Evolutionary conservation across 92 coral and sea anemone species (phyloP).

Genomic region (Desmophyllum pertusum): DNA sequence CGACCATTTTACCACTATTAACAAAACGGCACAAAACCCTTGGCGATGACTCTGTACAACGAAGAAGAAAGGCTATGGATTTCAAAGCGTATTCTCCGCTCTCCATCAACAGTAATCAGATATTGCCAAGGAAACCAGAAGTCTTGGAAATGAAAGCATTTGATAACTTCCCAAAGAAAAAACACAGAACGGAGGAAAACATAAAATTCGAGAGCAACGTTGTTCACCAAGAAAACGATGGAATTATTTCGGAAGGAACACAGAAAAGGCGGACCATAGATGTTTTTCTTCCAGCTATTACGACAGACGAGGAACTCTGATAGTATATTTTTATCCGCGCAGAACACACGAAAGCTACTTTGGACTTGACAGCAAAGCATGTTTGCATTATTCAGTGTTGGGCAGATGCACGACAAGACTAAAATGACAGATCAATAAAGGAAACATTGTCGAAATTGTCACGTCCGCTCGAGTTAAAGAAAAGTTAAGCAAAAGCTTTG

Average conservation of each 20-base stretch:
- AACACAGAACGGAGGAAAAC: not conserved
- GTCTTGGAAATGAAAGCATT: not conserved
- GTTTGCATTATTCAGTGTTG: not conserved
- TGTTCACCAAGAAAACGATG: not conserved
- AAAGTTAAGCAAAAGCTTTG: not conserved
- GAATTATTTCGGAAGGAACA: not conserved
- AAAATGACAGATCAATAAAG: not conserved
- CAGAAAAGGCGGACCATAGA: slow-evolving; percentile 23
- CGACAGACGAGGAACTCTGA: slow-evolving; percentile 3
- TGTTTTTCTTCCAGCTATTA: slow-evolving; percentile 28
- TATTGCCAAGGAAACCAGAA: slow-evolving; percentile 33
- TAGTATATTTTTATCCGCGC: not conserved
- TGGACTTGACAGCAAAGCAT: not conserved
- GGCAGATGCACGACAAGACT: slow-evolving; percentile 11
- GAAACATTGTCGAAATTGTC: not conserved
- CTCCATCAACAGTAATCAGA: not conserved
- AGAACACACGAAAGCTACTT: not conserved
- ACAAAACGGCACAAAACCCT: not conserved
- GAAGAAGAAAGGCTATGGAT: not conserved
- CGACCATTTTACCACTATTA: slow-evolving; percentile 20
- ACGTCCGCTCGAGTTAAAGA: not conserved
- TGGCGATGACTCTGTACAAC: not conserved
- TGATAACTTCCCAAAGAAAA: not conserved
- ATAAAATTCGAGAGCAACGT: not conserved
- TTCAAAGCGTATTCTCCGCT: slow-evolving; percentile 9